These are phyloP conservation scores for Epinotia demarniana DNA, from an alignment of 2,888 invertebrate species.

Conservation along the genomic window DNA sequence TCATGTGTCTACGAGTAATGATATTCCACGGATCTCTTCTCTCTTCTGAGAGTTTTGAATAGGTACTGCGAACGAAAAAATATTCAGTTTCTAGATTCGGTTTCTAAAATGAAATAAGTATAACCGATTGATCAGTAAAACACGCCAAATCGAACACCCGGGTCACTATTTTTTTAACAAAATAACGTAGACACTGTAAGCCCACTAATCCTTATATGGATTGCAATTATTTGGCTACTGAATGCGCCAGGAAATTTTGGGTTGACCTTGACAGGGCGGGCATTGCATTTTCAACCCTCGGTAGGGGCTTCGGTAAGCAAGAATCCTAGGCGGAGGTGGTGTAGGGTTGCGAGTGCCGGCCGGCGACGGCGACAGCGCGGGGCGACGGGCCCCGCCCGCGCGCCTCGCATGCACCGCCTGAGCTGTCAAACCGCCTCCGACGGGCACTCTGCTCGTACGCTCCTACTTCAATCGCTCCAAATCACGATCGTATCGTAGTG, in stretches of 20 bases:
- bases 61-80: too few relatives aligned
- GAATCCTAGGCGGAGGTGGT: constrained; percentile 68
- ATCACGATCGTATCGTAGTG: constrained; percentile 73
- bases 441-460: constrained; percentile 82
- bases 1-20: not conserved
- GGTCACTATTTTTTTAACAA: not conserved
- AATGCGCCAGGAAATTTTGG: constrained; percentile 49
- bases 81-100: too few relatives aligned
- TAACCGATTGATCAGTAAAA: not conserved
- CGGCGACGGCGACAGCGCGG: constrained; percentile 64
- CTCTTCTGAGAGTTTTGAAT: too few relatives aligned
- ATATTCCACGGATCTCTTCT: not conserved
- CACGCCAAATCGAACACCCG: too few relatives aligned
- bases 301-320: constrained; percentile 68
- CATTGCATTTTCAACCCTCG: constrained; percentile 81
- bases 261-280: constrained; percentile 76
- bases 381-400: constrained; percentile 74
- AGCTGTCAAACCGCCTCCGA: constrained; percentile 84
- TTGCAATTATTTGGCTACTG: constrained; percentile 46
- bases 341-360: constrained; percentile 57
- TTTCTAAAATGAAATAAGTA: not conserved
- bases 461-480: constrained; percentile 67
- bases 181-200: constrained; percentile 11
- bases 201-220: constrained; percentile 33
- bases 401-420: constrained; percentile 71